phyloP scores from a whole-genome alignment of 53 echinoderm and acorn worm species.

The Arbacia lixula region DNA sequence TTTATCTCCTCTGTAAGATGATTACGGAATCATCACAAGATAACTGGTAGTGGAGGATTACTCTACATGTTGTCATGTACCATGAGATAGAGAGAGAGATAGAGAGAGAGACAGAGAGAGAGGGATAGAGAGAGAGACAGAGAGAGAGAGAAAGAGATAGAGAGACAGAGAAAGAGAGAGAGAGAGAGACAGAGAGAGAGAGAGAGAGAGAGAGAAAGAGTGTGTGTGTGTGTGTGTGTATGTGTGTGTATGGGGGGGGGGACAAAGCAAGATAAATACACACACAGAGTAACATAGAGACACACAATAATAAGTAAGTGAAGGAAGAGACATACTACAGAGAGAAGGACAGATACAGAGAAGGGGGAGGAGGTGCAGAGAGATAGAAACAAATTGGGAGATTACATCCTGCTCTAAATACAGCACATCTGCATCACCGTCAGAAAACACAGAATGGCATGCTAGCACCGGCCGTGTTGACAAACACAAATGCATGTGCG shows the following conservation, averaged over 20 bases:
- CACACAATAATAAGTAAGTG: background rate
- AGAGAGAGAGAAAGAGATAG: background rate
- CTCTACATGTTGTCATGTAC: background rate
- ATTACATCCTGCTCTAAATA: too few species aligned
- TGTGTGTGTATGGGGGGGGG: background rate
- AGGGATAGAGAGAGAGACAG: background rate
- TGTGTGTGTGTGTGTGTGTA: background rate
- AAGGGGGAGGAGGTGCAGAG: too few species aligned
- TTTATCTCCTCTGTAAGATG: slow-evolving; percentile 5
- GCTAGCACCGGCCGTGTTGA: too few species aligned
- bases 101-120: too few species aligned
- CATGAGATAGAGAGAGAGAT: too few species aligned
- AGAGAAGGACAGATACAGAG: background rate
- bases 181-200: too few species aligned
- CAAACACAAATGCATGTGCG: too few species aligned
- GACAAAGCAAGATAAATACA: background rate
- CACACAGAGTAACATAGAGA: background rate
- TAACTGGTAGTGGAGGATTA: background rate
- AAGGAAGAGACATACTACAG: background rate
- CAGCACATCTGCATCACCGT: too few species aligned
- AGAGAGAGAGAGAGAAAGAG: too few species aligned
- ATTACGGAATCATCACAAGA: background rate
- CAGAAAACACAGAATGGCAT: too few species aligned
- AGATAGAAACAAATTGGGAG: too few species aligned
- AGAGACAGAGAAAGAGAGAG: too few species aligned